Evolutionary conservation across 2,113 vertebrate species (phyloP), one percentile per base, ranked within the genome.

Genomic region (Noturus placidus): DNA sequence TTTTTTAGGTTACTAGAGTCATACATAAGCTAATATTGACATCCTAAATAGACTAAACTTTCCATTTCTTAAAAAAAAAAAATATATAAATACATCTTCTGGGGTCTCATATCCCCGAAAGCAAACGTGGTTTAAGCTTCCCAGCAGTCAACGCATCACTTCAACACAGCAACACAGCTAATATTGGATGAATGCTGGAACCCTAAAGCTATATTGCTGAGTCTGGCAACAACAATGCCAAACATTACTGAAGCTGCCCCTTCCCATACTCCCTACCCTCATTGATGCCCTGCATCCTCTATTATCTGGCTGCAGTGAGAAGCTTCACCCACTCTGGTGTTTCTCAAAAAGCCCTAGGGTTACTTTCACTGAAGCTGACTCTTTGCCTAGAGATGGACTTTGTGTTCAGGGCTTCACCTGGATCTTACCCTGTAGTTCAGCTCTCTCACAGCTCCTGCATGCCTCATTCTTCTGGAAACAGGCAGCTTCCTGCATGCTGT

Each of bases 401-500:
- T 7, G 27, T 46, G 65, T 42, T 25, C 42, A n/a, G 50, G 50
- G 11, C 19, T 79, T 52, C 59, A 46, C 38, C 22, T 83, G 38
- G 4, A 83, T 83, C 42, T 30, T 42, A 83, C 82, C 38, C 63
- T 56, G 6, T 57, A 80, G 54, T 59, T 57, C 78, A 35, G 1
- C 17, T 30, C 54, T 35, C 11, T 78, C 25, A 27, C 74, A 56
- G 87, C 38, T 85, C 17, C 76, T 88, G 70, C 82, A 88, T 76
- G 35, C 20, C 74, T 52, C 15, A 13, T 46, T 52, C 42, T 72
- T 89, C 70, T 82, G 82, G 65, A 84, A 65, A 82, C 85, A 67
- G 86, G 82, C 88, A 82, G 76, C 85, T 83, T 81, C 88, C 88
- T 89, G 88, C 88, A 84, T 77, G 77, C 42, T 74, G 78, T 61